Evolutionary conservation across 2,888 invertebrate species (phyloP).

Genomic region (Stomorhina lunata): DNA sequence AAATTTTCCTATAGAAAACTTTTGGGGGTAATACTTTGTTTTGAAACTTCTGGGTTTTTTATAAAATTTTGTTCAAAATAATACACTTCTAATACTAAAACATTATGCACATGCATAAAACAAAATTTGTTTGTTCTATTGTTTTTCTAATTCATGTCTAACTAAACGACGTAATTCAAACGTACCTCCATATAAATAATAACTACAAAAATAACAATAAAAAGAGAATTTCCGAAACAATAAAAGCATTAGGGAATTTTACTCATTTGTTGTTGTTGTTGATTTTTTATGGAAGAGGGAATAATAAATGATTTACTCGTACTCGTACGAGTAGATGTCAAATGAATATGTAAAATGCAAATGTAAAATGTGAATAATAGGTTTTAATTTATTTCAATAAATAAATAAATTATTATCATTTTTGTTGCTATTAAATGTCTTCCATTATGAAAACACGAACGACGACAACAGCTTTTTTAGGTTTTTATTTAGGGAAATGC

Average conservation of each 20-base stretch:
- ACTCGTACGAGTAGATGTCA: no score
- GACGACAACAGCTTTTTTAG: neutral
- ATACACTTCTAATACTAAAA: conserved; percentile 1
- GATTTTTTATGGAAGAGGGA: neutral
- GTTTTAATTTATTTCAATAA: conserved; percentile 23
- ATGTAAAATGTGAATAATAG: neutral
- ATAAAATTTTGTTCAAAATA: conserved; percentile 6
- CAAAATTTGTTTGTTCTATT: neutral
- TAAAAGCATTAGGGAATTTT: neutral
- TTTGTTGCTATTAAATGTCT: neutral
- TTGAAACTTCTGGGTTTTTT: neutral
- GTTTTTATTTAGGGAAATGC: conserved; percentile 25
- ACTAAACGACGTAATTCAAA: no score
- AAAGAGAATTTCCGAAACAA: neutral
- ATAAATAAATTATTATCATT: neutral
- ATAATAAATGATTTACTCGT: neutral
- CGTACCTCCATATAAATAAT: neutral
- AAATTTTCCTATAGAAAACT: no score
- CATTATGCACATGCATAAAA: conserved; percentile 35
- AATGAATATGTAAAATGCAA: neutral
- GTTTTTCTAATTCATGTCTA: neutral
- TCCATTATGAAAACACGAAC: neutral
- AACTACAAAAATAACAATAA: neutral
- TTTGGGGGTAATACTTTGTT: no score
- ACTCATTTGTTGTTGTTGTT: neutral